A percentile compares a stretch with the other conserved stretches of the same genome.
Evolutionary conservation across 2,113 vertebrate species (phyloP).

Genomic region (Fulica atra): DNA sequence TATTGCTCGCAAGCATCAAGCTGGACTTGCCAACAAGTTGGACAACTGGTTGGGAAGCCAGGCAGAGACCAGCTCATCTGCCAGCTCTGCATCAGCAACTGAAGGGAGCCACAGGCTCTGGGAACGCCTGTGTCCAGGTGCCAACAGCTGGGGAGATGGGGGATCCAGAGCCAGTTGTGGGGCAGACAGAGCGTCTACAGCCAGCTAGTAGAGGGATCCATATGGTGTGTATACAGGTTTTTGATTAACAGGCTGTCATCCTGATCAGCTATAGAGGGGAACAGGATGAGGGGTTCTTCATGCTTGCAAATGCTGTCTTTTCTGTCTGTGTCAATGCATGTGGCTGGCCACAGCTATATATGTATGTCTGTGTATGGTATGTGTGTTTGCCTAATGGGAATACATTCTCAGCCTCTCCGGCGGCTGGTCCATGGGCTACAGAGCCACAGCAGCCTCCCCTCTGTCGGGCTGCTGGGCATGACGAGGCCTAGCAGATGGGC

Average conservation of each 20-base stretch:
- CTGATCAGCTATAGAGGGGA: not conserved
- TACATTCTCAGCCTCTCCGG: not conserved
- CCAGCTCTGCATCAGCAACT: not conserved
- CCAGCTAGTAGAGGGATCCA: not conserved
- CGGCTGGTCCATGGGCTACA: rapidly evolving
- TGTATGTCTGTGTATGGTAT: rapidly evolving
- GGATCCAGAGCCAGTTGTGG: not conserved
- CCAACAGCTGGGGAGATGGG: not conserved
- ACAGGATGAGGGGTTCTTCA: not conserved
- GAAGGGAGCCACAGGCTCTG: not conserved
- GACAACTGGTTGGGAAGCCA: not conserved
- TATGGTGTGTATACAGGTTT: not conserved
- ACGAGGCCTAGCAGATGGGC: slow-evolving; percentile 7
- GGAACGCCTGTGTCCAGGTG: rapidly evolving
- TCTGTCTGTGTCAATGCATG: not conserved
- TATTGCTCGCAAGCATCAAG: not conserved
- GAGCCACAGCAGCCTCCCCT: not conserved
- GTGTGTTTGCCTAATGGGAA: not conserved
- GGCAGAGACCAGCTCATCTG: not conserved
- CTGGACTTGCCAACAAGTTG: not conserved
- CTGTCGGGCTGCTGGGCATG: not conserved
- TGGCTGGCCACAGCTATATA: not conserved
- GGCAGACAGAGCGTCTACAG: not conserved
- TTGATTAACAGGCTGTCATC: not conserved
- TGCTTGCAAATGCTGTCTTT: not conserved